Conservation (phyloP, 2,113 vertebrate genomes). For the Menidia beryllina region DNA sequence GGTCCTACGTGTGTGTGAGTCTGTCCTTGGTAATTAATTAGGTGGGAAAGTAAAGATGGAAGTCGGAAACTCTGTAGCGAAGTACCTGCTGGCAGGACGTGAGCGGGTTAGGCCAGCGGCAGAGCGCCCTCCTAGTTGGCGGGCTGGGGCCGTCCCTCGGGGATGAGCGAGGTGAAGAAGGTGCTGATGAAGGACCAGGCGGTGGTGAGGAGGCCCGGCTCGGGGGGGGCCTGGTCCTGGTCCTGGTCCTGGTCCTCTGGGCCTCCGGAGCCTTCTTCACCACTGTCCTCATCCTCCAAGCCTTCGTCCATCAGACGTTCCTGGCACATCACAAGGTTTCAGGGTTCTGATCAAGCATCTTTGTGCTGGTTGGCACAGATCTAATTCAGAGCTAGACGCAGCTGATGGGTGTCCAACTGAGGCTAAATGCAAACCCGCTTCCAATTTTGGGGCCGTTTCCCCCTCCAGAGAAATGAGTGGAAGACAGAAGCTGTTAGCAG, state of each 20-base stretch:
- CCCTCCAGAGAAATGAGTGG: not conserved
- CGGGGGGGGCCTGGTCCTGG: slow-evolving; percentile 77
- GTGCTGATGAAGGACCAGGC: slow-evolving; percentile 96
- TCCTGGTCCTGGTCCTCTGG: too few species aligned
- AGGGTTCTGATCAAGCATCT: not conserved
- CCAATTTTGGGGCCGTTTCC: not conserved
- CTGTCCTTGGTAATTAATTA: not conserved
- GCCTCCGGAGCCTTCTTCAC: slow-evolving; percentile 72
- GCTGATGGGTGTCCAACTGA: not conserved
- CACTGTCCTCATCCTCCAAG: slow-evolving; percentile 84
- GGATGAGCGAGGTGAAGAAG: slow-evolving; percentile 97
- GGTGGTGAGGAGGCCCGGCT: slow-evolving; percentile 88
- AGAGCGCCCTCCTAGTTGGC: slow-evolving; percentile 84
- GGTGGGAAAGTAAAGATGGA: slow-evolving; percentile 7
- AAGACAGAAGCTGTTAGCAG: not conserved
- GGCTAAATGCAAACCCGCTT: not conserved
- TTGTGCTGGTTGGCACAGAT: not conserved
- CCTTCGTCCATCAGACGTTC: slow-evolving; percentile 98
- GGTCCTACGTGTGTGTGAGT: not conserved
- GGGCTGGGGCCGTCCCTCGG: slow-evolving; percentile 90
- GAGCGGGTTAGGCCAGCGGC: not conserved
- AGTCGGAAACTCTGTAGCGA: slow-evolving; percentile 8
- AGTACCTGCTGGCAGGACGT: slow-evolving; percentile 30
- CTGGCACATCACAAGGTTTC: slow-evolving; percentile 72
- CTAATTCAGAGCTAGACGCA: not conserved